Conservation (phyloP, 1,140 invertebrate genomes). For the Brachystomella parvula region DNA sequence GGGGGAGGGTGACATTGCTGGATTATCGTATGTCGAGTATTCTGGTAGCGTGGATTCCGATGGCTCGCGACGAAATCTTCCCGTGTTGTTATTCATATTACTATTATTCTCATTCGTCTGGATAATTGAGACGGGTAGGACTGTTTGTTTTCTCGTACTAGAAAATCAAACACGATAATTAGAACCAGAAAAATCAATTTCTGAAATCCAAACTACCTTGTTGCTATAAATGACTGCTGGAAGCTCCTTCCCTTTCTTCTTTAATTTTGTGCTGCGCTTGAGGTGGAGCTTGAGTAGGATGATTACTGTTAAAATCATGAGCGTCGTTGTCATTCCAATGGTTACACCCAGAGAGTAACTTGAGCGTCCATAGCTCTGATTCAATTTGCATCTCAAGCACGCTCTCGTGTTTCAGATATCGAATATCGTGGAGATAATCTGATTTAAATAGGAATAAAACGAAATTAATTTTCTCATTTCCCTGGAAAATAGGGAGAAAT, state of each 20-base stretch:
- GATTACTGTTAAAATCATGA: not conserved
- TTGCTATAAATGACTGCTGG: slow-evolving; percentile 13
- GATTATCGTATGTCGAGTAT: slow-evolving; percentile 30
- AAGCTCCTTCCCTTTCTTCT: not conserved
- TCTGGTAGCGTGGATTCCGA: slow-evolving; percentile 26
- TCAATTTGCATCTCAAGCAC: not conserved
- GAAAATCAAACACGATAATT: not conserved
- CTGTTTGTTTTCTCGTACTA: not conserved
- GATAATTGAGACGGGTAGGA: not conserved
- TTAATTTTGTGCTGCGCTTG: not conserved
- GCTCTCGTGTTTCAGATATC: not conserved
- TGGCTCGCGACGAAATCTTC: slow-evolving; percentile 16
- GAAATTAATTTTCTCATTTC: not conserved
- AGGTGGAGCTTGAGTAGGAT: slow-evolving; percentile 2
- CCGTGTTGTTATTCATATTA: not conserved
- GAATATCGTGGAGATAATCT: slow-evolving; percentile 8
- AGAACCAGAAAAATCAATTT: not conserved
- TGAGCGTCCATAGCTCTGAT: slow-evolving; percentile 10
- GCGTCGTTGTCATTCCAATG: slow-evolving; percentile 6
- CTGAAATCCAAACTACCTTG: not conserved
- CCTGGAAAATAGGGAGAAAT: not conserved
- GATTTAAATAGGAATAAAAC: not conserved
- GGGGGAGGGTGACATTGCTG: slow-evolving; percentile 17
- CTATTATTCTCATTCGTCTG: not conserved
- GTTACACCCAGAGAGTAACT: slow-evolving; percentile 3